Base-by-base conservation (phyloP, 2,113 vertebrate genomes). In the Okapia johnstoni region DNA sequence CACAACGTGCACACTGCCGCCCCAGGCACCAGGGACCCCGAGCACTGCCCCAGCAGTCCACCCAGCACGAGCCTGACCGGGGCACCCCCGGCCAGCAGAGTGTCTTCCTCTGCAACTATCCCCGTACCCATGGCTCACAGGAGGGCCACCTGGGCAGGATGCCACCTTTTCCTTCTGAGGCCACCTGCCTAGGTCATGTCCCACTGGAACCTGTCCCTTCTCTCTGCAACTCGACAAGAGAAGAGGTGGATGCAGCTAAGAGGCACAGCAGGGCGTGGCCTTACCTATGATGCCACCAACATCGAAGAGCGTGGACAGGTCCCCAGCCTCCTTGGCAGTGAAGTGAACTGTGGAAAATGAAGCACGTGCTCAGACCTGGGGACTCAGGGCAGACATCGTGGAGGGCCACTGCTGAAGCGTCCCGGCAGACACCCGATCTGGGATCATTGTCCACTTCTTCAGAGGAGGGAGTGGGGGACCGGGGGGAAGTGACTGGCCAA, bases 281-380 rank as follows among this genome's bases (percentile, higher is more conserved):
- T 36, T 98, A 99, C 99, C 99, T 96, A 99, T n/a, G 89, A 99
- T 99, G 91, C 99, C 99, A 33, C 99, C 99, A 0, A 98, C 99
- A 14, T 99, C 99, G n/a, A 99, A 99, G 58, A 99, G 99, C 0
- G 99, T 99, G 0, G 99, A 99, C 96, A 99, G 99, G 97, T 99
- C 99, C 28, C 99, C 99, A 0, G 99, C 99, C 85, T 98, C 97
- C 98, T 99, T 99, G n/a, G 99, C 99, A 5, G 99, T 93, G 0
- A 99, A 99, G 96, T 99, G 99, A 97, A 99, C 99, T 99, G 97
- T 16, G 60, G 98, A 92, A 55, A 57, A 95, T 57, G 14, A 94
- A 25, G 28, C 0, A 17, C 0, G 33, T 3, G 33, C 58, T 93
- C 73, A 84, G 86, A 73, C 66, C 21, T 19, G 8, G 23, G 79